A percentile compares a stretch with the other conserved stretches of the same genome.
phyloP scores from a whole-genome alignment of 2,797 vertebrate genomes.

The Rhinoraja longicauda region DNA sequence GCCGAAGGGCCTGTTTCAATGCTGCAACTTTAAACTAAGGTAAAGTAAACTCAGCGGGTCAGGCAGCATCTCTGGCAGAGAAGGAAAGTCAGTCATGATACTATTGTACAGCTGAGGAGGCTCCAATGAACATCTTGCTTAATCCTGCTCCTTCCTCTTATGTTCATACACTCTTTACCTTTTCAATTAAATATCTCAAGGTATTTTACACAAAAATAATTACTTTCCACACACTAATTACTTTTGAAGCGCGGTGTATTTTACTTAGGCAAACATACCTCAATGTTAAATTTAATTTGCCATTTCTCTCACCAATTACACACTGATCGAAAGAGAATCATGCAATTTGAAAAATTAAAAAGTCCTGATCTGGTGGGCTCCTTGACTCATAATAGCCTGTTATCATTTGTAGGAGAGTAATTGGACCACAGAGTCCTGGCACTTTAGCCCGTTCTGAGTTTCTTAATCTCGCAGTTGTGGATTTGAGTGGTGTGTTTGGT shows the following conservation, averaged over 20 bases:
- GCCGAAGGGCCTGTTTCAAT: no score
- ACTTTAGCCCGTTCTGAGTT: no score
- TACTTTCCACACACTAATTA: background rate
- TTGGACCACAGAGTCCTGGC: no score
- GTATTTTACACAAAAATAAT: background rate
- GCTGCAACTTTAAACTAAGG: no score
- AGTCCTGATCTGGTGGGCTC: background rate
- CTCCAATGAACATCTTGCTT: background rate
- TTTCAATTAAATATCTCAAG: background rate
- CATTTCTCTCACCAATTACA: constrained; percentile 5
- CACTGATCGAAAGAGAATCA: background rate
- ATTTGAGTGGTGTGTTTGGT: background rate
- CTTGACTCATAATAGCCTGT: background rate
- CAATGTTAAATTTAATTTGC: constrained; percentile 7
- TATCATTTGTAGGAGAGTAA: no score
- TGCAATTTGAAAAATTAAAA: background rate
- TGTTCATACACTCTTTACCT: background rate
- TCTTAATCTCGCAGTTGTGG: no score
- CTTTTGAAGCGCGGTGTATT: background rate
- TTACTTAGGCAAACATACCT: background rate
- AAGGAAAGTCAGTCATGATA: background rate
- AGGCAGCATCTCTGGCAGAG: background rate
- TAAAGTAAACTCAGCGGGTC: no score
- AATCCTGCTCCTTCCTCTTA: background rate
- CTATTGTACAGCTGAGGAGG: background rate